Conservation (phyloP, 2,888 invertebrate genomes). For the Enoplolaimus lenunculus region DNA sequence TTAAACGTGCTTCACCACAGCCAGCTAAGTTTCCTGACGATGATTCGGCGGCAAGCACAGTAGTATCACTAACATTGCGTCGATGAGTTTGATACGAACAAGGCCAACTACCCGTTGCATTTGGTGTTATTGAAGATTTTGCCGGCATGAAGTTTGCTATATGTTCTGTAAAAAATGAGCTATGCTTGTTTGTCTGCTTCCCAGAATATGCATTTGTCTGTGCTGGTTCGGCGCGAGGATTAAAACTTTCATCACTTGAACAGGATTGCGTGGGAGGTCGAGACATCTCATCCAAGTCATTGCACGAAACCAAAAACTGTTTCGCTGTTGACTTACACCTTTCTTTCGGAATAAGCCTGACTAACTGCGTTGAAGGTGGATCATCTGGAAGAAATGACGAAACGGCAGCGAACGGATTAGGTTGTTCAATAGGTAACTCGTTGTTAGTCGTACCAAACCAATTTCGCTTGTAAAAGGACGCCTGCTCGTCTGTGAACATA, state of each 20-base stretch:
- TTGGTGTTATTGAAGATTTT: too few species aligned
- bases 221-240: not conserved
- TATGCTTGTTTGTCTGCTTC: too few species aligned
- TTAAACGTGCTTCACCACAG: not conserved
- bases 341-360: constrained; percentile 28
- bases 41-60: constrained; percentile 21
- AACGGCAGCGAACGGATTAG: not conserved
- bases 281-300: too few species aligned
- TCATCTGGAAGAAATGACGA: constrained; percentile 18
- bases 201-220: not conserved
- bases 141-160: too few species aligned
- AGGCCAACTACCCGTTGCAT: constrained; percentile 24
- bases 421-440: too few species aligned
- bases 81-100: constrained; percentile 37
- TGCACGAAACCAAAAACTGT: not conserved
- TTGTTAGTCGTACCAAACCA: too few species aligned
- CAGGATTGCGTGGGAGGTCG: not conserved
- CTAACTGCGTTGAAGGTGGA: constrained; percentile 17
- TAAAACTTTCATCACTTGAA: not conserved
- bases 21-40: too few species aligned
- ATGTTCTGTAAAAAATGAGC: too few species aligned
- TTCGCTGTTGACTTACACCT: constrained; percentile 25
- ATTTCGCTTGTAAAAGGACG: too few species aligned
- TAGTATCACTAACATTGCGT: constrained; percentile 42
- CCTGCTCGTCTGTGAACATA: too few species aligned